phyloP scores from a whole-genome alignment of 1,140 invertebrate species.

The Drosophila kurseongensis region DNA sequence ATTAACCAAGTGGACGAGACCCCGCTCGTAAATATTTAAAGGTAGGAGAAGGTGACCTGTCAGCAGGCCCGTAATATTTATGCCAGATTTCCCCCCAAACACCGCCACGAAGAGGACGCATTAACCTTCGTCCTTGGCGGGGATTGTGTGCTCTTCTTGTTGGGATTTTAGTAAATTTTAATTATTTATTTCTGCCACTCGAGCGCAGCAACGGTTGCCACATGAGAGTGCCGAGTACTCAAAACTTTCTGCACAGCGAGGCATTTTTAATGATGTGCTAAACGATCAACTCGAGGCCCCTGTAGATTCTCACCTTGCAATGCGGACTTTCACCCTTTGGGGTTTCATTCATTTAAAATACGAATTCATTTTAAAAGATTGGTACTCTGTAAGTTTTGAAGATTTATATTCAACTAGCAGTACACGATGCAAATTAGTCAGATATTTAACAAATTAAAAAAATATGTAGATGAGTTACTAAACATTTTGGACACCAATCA shows the following conservation, averaged over 20 bases:
- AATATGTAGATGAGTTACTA: too few species aligned
- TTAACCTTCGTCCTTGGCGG: constrained; percentile 42
- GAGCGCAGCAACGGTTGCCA: constrained; percentile 38
- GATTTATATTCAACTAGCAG: too few species aligned
- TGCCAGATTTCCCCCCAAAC: constrained; percentile 31
- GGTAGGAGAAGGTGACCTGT: constrained; percentile 61
- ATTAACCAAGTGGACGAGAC: constrained; percentile 45
- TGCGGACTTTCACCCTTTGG: constrained; percentile 1
- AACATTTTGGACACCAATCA: too few species aligned
- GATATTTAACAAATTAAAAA: too few species aligned
- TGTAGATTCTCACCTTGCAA: constrained; percentile 6
- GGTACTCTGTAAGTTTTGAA: too few species aligned
- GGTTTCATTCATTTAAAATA: not conserved
- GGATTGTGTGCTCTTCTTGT: constrained; percentile 32
- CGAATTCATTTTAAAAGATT: not conserved
- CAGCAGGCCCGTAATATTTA: constrained; percentile 56
- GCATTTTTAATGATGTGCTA: constrained; percentile 72
- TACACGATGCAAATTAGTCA: too few species aligned
- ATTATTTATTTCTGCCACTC: constrained; percentile 44
- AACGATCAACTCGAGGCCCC: constrained; percentile 35
- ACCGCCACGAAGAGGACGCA: constrained; percentile 18
- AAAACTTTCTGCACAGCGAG: constrained; percentile 54
- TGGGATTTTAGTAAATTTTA: constrained; percentile 25
- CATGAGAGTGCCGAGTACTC: constrained; percentile 38
- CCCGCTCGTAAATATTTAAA: constrained; percentile 75